Evolutionary conservation across 1,140 invertebrate genomes (phyloP), one percentile per base, ranked within the genome.

Genomic region (Formica exsecta): DNA sequence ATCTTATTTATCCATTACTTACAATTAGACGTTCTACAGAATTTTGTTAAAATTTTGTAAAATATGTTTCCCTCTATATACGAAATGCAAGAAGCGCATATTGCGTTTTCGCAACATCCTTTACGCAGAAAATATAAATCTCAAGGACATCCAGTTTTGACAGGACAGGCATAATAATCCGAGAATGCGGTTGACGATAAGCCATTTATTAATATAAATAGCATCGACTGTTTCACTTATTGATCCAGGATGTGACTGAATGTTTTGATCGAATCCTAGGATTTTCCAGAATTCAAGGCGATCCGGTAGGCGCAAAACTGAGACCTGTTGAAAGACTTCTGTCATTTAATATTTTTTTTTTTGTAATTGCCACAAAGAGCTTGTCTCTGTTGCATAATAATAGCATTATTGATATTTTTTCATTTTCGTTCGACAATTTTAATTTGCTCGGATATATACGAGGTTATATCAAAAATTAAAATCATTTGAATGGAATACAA

Each of bases 141-240:
- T 13, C 79, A 83, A 83, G 79, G 68, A 59, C 54, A 13, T 62
- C 79, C 68, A 68, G 68, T 83, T 83, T 83, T 73, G 51, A 81
- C 54, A 73, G 25, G 19, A 57, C 16, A 4, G 19, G 44, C 19
- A 57, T 38, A 51, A 32, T 38, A 19, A 25, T 11, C 29, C 9
- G 7, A 51, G 29, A 68, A 81, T 44, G 38, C 7, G 9, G 38
- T 70, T 57, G 32, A 38, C 11, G 19, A 61, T 59, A 59, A 41
- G 61, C 44, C 11, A 51, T 66, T 29, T 2, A 16, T 64, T 16
- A 32, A 19, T 77, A 66, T 73, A 81, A 81, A 80, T 68, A 54
- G 38, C 64, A 62, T 32, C 44, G 5, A 22, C 22, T 9, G 22
- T 57, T 41, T 70, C 4, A 41, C 4, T 41, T 44, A 70, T 41